phyloP scores from a whole-genome alignment of 2,888 invertebrate genomes.

The Aspidapion aeneum region DNA sequence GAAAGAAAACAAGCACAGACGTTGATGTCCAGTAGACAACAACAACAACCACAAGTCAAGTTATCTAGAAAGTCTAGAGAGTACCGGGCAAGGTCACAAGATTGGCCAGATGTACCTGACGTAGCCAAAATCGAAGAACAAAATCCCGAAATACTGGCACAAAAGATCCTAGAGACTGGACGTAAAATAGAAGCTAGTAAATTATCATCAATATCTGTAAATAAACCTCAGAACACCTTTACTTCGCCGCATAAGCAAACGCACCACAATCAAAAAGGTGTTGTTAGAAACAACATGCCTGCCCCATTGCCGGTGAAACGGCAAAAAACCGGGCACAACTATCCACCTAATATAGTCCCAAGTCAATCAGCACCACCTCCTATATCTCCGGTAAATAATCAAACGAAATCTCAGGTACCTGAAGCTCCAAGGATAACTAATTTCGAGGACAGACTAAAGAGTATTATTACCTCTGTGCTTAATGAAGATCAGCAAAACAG shows the following conservation, averaged over 20 bases:
- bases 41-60: constrained; percentile 1
- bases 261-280: constrained; percentile 30
- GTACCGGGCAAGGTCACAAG: constrained; percentile 77
- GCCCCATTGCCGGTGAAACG: constrained; percentile 42
- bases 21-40: constrained; percentile 37
- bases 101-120: constrained; percentile 90
- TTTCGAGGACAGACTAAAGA: constrained; percentile 86
- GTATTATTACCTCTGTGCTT: constrained; percentile 79
- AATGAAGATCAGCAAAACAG: constrained; percentile 75
- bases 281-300: constrained; percentile 42
- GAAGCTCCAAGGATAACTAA: constrained; percentile 84
- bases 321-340: constrained; percentile 36
- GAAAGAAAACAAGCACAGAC: constrained; percentile 54
- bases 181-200: constrained; percentile 86
- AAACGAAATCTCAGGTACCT: constrained; percentile 56
- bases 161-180: constrained; percentile 86
- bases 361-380: background rate
- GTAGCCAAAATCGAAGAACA: constrained; percentile 89
- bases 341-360: constrained; percentile 18
- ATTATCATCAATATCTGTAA: constrained; percentile 42
- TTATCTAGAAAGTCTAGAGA: constrained; percentile 59
- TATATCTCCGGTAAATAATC: background rate
- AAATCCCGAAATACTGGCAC: constrained; percentile 85
- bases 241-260: constrained; percentile 22
- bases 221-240: constrained; percentile 26